Conservation (phyloP, 2,888 invertebrate species). For the Sepiola atlantica region DNA sequence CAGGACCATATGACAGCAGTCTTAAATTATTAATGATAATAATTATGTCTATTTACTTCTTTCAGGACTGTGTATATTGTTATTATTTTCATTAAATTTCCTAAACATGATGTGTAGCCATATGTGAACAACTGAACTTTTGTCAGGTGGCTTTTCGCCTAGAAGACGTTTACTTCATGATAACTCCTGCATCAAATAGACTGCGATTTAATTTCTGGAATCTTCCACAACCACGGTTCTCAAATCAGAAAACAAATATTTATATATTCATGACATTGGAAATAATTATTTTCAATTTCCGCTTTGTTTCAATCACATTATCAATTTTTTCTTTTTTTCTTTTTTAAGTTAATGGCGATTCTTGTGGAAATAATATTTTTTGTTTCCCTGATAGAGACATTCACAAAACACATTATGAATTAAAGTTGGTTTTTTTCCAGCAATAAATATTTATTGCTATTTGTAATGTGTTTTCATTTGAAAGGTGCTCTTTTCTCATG, state of each 20-base stretch:
- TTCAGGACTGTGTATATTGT: too few species aligned
- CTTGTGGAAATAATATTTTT: not conserved
- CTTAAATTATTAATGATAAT: too few species aligned
- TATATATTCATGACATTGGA: not conserved
- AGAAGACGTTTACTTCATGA: too few species aligned
- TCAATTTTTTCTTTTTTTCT: not conserved
- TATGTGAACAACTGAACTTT: too few species aligned
- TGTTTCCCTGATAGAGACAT: not conserved
- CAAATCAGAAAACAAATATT: not conserved
- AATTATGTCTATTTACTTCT: too few species aligned
- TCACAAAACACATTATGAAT: not conserved
- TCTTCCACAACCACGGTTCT: not conserved
- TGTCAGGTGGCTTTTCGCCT: too few species aligned
- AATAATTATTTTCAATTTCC: not conserved
- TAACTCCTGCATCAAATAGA: too few species aligned
- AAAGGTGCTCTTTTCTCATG: not conserved
- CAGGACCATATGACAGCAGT: too few species aligned
- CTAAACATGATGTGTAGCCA: too few species aligned
- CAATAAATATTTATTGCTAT: slow-evolving; percentile 12
- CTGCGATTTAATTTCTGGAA: not conserved
- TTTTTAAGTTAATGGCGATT: not conserved
- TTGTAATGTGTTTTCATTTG: not conserved
- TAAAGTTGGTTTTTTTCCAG: not conserved
- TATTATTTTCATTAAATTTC: too few species aligned
- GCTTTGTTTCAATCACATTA: not conserved